Evolutionary conservation across 2,888 invertebrate genomes (phyloP).

Genomic region (Operophtera brumata): DNA sequence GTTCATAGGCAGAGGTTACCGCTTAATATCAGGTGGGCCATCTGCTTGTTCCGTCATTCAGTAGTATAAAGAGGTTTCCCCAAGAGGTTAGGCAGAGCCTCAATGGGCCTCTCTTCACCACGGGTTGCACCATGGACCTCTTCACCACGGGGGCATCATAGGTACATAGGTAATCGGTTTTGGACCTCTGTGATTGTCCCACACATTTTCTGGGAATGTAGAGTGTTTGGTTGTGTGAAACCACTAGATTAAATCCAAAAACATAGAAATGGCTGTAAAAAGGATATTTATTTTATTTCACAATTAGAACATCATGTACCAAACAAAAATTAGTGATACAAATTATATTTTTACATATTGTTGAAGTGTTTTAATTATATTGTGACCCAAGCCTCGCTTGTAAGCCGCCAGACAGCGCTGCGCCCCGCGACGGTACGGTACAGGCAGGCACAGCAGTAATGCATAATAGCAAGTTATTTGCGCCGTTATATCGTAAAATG

Average conservation of each 20-base stretch:
- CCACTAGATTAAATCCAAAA: neutral
- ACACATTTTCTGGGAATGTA: too few species aligned
- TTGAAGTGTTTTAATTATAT: constrained; percentile 46
- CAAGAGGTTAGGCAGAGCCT: too few species aligned
- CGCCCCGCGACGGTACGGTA: constrained; percentile 12
- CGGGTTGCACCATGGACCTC: too few species aligned
- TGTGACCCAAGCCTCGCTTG: constrained; percentile 56
- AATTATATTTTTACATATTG: constrained; percentile 47
- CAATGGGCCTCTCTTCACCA: too few species aligned
- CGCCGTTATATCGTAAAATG: constrained; percentile 44
- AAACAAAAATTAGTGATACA: constrained; percentile 66
- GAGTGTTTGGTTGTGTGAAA: too few species aligned
- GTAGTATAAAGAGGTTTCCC: too few species aligned
- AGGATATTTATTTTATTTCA: constrained; percentile 79
- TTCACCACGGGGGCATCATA: too few species aligned
- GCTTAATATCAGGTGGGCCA: too few species aligned
- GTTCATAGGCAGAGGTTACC: too few species aligned
- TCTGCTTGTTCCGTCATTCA: too few species aligned
- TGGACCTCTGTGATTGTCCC: too few species aligned
- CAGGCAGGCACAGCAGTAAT: constrained; percentile 33
- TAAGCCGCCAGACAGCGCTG: constrained; percentile 41
- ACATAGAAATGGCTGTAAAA: constrained; percentile 58
- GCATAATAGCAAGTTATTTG: constrained; percentile 49
- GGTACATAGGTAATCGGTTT: too few species aligned
- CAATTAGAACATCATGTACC: constrained; percentile 68